Percentiles rank a stretch among this genome's conserved stretches.
These are phyloP conservation scores for Centropus unirufus DNA, from an alignment of 2,113 vertebrate genomes.

Conservation along the genomic window DNA sequence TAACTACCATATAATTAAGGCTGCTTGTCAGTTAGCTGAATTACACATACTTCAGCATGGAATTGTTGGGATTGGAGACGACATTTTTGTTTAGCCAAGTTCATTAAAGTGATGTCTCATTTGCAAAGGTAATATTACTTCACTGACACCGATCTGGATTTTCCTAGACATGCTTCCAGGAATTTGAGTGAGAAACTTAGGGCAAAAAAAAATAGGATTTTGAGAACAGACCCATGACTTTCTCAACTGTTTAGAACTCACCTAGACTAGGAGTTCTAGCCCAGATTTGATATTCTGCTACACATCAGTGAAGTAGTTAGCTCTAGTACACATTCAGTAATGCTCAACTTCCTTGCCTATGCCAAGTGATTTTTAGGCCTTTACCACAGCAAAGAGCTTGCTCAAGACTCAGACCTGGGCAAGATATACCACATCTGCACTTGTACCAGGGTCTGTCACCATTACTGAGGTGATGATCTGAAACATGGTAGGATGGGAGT, in stretches of 20 bases:
- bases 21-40: not conserved
- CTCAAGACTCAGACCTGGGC: not conserved
- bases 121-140: not conserved
- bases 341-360: not conserved
- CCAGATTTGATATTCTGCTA: not conserved
- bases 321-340: fast-evolving
- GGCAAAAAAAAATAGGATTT: not conserved
- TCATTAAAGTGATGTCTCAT: not conserved
- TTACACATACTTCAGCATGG: not conserved
- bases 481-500: not conserved
- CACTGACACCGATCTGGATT: not conserved
- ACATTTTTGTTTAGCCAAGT: not conserved
- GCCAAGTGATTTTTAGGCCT: not conserved
- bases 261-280: not conserved
- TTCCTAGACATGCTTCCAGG: not conserved
- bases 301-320: not conserved
- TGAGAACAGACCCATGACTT: not conserved
- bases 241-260: not conserved
- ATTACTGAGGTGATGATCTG: not conserved
- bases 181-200: not conserved
- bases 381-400: not conserved
- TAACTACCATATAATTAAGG: not conserved
- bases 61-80: not conserved
- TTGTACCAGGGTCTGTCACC: not conserved
- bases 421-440: not conserved